Conservation (phyloP, 1,140 invertebrate genomes). For the Venturia canescens region DNA sequence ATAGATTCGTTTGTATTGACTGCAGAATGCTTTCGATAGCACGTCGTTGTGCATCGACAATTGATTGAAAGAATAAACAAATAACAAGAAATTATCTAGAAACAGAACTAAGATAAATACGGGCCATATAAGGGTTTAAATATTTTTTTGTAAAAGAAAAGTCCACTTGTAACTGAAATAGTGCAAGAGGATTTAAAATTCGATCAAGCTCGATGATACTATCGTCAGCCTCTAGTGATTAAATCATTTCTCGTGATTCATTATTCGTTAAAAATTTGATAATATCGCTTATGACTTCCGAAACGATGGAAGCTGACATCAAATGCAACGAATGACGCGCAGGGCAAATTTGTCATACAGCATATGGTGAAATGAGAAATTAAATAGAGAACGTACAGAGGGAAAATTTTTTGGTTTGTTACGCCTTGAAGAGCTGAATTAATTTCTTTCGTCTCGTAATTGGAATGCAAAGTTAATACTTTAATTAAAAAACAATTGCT, state of each 20-base stretch:
- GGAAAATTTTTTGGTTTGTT: conserved; percentile 4
- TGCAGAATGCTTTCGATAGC: not conserved
- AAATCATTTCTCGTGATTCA: no score
- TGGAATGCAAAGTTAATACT: conserved; percentile 17
- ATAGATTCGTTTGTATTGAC: not conserved
- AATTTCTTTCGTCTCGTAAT: not conserved
- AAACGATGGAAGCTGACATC: no score
- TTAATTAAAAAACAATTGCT: conserved; percentile 14
- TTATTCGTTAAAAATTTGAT: no score
- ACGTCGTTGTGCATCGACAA: conserved; percentile 2
- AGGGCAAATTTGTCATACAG: no score
- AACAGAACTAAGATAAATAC: not conserved
- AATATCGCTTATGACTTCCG: no score
- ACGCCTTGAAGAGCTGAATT: conserved; percentile 1
- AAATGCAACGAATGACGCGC: no score
- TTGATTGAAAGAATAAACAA: not conserved
- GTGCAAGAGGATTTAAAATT: not conserved
- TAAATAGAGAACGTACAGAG: not conserved
- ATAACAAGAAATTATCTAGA: not conserved
- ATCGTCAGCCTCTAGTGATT: not conserved
- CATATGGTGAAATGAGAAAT: not conserved
- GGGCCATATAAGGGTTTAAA: not conserved
- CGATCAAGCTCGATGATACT: no score
- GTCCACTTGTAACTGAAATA: not conserved
- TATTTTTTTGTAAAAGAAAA: not conserved